Percentiles rank a stretch among this genome's conserved stretches.
Conservation (phyloP, 1,140 invertebrate species). For the Atta colombica region DNA sequence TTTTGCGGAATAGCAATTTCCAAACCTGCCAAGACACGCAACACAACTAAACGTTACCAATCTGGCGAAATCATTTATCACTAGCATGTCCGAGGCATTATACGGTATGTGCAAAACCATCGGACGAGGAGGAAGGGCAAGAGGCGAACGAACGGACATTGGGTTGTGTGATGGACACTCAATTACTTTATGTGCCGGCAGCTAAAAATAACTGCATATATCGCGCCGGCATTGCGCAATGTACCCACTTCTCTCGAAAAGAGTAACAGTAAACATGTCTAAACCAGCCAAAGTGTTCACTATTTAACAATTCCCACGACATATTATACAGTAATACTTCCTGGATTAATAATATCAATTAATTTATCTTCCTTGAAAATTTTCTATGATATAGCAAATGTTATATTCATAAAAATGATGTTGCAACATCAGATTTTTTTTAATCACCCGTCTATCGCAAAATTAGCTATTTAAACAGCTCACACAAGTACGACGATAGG, state of each 20-base stretch:
- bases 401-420: background rate
- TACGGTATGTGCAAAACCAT: constrained; percentile 63
- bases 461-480: background rate
- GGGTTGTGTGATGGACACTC: constrained; percentile 64
- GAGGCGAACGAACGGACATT: constrained; percentile 62
- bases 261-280: constrained; percentile 46
- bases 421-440: background rate
- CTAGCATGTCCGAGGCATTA: constrained; percentile 64
- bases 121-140: constrained; percentile 51
- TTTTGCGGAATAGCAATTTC: constrained; percentile 62
- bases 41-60: constrained; percentile 64
- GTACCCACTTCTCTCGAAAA: constrained; percentile 54
- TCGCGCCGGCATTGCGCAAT: constrained; percentile 53
- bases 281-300: constrained; percentile 22
- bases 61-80: constrained; percentile 65
- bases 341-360: background rate
- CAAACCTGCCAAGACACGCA: constrained; percentile 62
- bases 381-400: background rate
- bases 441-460: background rate
- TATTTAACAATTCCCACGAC: constrained; percentile 29
- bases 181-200: constrained; percentile 65
- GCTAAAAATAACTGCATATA: constrained; percentile 64
- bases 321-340: constrained; percentile 8
- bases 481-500: background rate
- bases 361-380: background rate